Evolutionary conservation across 2,888 invertebrate species (phyloP).

Genomic region (Eupsilia transversa): DNA sequence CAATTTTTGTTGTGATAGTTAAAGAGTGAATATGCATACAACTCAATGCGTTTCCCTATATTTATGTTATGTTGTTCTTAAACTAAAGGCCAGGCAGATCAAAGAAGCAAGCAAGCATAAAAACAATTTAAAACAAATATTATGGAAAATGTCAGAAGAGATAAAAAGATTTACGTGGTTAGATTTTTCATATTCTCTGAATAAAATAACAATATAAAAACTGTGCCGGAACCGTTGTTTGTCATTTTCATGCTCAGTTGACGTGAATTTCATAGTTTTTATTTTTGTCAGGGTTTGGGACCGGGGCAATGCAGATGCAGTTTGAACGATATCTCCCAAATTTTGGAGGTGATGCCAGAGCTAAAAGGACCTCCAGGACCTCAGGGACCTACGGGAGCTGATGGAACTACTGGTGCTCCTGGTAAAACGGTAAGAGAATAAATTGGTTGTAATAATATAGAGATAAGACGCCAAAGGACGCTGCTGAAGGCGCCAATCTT

Average conservation of each 20-base stretch:
- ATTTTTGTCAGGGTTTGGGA: conserved; percentile 78
- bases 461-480: neutral
- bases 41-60: neutral
- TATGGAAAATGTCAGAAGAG: conserved; percentile 3
- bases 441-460: neutral
- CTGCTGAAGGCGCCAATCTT: neutral
- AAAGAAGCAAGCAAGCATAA: neutral
- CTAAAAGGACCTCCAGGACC: conserved; percentile 92
- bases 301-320: conserved; percentile 94
- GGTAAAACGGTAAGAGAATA: conserved; percentile 93
- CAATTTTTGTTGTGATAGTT: neutral
- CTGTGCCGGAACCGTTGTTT: conserved; percentile 16
- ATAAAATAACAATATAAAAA: conserved; percentile 49
- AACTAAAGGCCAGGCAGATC: neutral
- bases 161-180: conserved; percentile 17
- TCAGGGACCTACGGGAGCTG: conserved; percentile 92
- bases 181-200: conserved; percentile 37
- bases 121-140: conserved; percentile 20
- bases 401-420: conserved; percentile 95
- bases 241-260: conserved; percentile 27
- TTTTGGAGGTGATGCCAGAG: conserved; percentile 91
- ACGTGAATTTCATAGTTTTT: conserved; percentile 27
- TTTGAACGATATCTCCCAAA: conserved; percentile 91
- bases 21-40: neutral
- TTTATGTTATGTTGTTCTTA: neutral